A percentile compares a stretch with the other conserved stretches of the same genome.
These are phyloP conservation scores for Caenorhabditis sinica DNA, from an alignment of 2,888 invertebrate species.

Conservation along the genomic window DNA sequence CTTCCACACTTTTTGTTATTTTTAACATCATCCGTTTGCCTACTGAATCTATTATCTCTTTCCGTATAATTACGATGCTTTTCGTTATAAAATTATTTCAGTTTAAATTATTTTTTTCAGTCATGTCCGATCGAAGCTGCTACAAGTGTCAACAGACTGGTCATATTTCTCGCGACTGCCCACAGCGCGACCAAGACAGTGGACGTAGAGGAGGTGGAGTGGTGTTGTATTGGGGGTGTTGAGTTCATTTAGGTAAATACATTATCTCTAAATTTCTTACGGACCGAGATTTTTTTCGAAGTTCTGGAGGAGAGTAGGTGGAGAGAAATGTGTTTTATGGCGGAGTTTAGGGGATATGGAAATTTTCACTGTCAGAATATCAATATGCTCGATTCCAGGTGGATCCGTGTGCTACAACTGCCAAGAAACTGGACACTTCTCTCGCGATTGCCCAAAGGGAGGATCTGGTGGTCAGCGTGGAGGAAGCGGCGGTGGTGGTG, in stretches of 20 bases:
- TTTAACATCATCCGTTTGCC: neutral
- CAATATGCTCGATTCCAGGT: slow-evolving; percentile 56
- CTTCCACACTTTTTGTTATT: neutral
- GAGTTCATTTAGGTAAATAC: slow-evolving; percentile 69
- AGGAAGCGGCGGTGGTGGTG: slow-evolving; percentile 60
- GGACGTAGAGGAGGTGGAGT: slow-evolving; percentile 71
- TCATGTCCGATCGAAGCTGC: slow-evolving; percentile 75
- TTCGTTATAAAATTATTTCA: too few relatives aligned
- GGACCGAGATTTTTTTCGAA: slow-evolving; percentile 54
- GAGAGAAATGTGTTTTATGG: slow-evolving; percentile 59
- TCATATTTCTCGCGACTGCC: slow-evolving; percentile 79
- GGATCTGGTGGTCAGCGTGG: slow-evolving; percentile 66
- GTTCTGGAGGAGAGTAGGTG: slow-evolving; percentile 64
- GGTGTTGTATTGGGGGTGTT: slow-evolving; percentile 68
- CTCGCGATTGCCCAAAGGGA: slow-evolving; percentile 79
- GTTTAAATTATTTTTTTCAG: slow-evolving; percentile 28
- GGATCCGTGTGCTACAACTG: slow-evolving; percentile 76
- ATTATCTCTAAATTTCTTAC: slow-evolving; percentile 57
- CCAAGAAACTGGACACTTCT: slow-evolving; percentile 80
- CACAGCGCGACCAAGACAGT: slow-evolving; percentile 60
- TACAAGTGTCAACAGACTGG: slow-evolving; percentile 80
- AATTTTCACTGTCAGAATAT: slow-evolving; percentile 10
- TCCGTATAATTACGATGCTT: too few relatives aligned
- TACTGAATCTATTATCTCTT: neutral
- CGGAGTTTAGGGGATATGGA: slow-evolving; percentile 15